phyloP scores from a whole-genome alignment of 2,888 invertebrate species.

The Balanococcus diminutus region DNA sequence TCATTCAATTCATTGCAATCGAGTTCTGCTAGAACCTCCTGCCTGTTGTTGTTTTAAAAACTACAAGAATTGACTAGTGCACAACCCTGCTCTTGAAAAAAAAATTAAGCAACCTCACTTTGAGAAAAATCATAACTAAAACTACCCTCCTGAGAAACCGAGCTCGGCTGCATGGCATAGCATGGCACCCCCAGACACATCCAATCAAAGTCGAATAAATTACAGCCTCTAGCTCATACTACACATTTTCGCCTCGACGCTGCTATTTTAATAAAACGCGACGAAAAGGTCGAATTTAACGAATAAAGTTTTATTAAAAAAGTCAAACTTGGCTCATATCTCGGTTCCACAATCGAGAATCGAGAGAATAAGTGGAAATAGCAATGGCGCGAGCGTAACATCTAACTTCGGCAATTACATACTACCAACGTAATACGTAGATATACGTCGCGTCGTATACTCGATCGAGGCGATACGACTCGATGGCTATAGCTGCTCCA shows the following conservation, averaged over 20 bases:
- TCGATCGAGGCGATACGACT: not conserved
- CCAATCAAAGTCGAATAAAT: not conserved
- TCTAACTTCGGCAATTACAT: not conserved
- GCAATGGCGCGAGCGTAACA: not conserved
- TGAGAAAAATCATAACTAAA: not conserved
- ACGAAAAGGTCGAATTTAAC: slow-evolving; percentile 1
- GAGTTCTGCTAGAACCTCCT: too few species aligned
- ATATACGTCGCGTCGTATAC: too few species aligned
- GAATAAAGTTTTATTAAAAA: slow-evolving; percentile 26
- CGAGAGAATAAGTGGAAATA: not conserved
- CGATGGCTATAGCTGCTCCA: not conserved
- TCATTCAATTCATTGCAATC: too few species aligned
- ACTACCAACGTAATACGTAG: too few species aligned
- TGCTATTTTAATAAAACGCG: not conserved
- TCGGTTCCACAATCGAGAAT: not conserved
- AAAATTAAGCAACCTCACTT: not conserved
- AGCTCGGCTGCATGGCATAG: too few species aligned
- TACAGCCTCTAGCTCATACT: too few species aligned
- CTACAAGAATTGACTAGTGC: too few species aligned
- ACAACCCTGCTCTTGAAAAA: not conserved
- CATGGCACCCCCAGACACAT: not conserved
- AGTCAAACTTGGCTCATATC: slow-evolving; percentile 6
- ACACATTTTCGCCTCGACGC: not conserved
- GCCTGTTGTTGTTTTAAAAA: too few species aligned
- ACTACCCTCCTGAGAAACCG: not conserved